phyloP scores from a whole-genome alignment of 2,888 invertebrate species.

The Cerastoderma edule region DNA sequence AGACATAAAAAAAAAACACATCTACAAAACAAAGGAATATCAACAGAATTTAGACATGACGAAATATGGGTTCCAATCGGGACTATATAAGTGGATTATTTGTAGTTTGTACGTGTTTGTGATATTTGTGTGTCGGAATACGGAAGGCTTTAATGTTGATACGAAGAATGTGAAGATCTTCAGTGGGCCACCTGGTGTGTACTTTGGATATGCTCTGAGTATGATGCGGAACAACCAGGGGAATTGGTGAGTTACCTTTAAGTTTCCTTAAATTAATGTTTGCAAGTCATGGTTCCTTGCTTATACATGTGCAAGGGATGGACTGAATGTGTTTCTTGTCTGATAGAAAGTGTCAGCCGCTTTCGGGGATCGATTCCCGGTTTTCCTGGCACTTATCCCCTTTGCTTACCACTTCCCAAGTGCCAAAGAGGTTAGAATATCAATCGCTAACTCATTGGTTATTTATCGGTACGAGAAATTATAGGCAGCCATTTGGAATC shows the following conservation, averaged over 20 bases:
- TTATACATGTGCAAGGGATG: too few species aligned
- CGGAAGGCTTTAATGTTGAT: slow-evolving; percentile 67
- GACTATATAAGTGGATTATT: neutral
- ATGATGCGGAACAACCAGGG: slow-evolving; percentile 61
- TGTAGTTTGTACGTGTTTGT: neutral
- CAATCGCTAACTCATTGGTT: too few species aligned
- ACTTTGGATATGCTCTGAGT: slow-evolving; percentile 76
- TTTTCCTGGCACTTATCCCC: too few species aligned
- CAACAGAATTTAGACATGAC: slow-evolving; percentile 25
- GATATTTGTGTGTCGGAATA: slow-evolving; percentile 10
- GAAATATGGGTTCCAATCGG: slow-evolving; percentile 1
- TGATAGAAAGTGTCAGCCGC: too few species aligned
- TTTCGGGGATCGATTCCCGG: too few species aligned
- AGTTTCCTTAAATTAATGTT: neutral
- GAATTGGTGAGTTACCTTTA: slow-evolving; percentile 57
- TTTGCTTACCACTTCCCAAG: too few species aligned
- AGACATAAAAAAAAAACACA: slow-evolving; percentile 7
- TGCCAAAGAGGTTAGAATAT: too few species aligned
- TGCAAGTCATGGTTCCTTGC: too few species aligned
- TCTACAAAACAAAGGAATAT: too few species aligned
- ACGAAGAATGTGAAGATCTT: slow-evolving; percentile 66
- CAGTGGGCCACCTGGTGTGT: slow-evolving; percentile 66
- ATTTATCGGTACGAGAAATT: too few species aligned
- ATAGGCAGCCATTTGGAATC: too few species aligned
- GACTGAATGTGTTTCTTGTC: too few species aligned